Evolutionary conservation across 2,797 vertebrate species (phyloP).

Genomic region (Eulemur mongoz): DNA sequence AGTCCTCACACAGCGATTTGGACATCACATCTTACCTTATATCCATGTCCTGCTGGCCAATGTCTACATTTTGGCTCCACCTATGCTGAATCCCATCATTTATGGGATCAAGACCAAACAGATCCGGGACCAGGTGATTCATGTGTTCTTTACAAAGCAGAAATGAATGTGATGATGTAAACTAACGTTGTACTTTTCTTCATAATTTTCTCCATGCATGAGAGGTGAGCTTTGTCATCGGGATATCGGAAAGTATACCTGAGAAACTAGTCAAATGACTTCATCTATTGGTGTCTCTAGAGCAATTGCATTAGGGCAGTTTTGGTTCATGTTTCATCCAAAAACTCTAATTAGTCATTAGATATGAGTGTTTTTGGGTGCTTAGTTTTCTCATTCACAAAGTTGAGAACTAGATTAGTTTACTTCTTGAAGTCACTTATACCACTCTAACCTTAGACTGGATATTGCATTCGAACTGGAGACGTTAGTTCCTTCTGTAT

Average conservation of each 20-base stretch:
- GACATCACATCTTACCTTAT: not conserved
- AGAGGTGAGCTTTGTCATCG: not conserved
- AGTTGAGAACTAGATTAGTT: not conserved
- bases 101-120: slow-evolving; percentile 61
- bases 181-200: not conserved
- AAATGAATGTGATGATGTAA: not conserved
- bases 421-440: not conserved
- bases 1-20: slow-evolving; percentile 45
- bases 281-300: not conserved
- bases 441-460: not conserved
- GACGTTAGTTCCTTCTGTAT: not conserved
- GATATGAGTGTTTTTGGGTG: not conserved
- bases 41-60: slow-evolving; percentile 52
- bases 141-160: not conserved
- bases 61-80: slow-evolving; percentile 35
- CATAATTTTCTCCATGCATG: not conserved
- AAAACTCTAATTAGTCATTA: not conserved
- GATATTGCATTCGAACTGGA: not conserved
- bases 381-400: not conserved
- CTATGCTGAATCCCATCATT: slow-evolving; percentile 60
- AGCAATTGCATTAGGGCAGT: not conserved
- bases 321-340: not conserved
- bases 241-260: not conserved
- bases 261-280: not conserved
- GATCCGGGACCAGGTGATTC: not conserved